Percentiles rank a stretch among this genome's conserved stretches.
These are phyloP conservation scores for Girardinus metallicus DNA, from an alignment of 2,797 vertebrate genomes.

Conservation along the genomic window DNA sequence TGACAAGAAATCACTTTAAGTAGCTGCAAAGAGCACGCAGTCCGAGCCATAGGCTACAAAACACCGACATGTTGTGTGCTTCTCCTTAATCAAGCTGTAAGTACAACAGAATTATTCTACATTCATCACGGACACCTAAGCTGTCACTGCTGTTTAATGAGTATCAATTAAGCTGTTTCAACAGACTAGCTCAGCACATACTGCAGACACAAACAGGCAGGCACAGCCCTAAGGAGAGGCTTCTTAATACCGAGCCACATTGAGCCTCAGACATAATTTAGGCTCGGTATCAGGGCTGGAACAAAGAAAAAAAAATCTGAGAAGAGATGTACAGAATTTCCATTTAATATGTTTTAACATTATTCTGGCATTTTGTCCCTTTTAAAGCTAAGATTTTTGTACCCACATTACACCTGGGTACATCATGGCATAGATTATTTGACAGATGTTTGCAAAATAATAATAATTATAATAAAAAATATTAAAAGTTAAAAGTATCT, in stretches of 20 bases:
- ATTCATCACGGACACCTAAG: constrained; percentile 85
- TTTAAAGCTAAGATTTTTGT: not conserved
- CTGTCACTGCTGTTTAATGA: constrained; percentile 85
- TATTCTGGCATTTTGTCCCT: not conserved
- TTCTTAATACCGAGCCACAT: constrained; percentile 26
- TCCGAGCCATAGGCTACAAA: constrained; percentile 60
- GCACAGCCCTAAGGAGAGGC: constrained; percentile 47
- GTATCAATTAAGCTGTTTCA: constrained; percentile 87
- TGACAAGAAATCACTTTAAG: constrained; percentile 36
- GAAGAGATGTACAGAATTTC: not conserved
- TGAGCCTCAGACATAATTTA: constrained; percentile 12
- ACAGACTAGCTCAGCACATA: constrained; percentile 77
- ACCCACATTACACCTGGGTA: not conserved
- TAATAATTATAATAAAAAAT: not conserved
- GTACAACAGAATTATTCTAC: constrained; percentile 83
- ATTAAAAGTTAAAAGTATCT: not conserved
- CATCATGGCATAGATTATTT: not conserved
- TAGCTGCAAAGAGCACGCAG: constrained; percentile 36
- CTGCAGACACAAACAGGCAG: constrained; percentile 66
- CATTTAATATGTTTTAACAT: not conserved
- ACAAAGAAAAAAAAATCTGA: not conserved
- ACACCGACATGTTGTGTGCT: constrained; percentile 72
- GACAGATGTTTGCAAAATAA: not conserved
- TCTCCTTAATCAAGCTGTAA: constrained; percentile 84
- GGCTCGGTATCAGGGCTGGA: not conserved